Percentiles rank a stretch among this genome's conserved stretches.
phyloP scores from a whole-genome alignment of 2,797 vertebrate species.

The Furcifer pardalis region DNA sequence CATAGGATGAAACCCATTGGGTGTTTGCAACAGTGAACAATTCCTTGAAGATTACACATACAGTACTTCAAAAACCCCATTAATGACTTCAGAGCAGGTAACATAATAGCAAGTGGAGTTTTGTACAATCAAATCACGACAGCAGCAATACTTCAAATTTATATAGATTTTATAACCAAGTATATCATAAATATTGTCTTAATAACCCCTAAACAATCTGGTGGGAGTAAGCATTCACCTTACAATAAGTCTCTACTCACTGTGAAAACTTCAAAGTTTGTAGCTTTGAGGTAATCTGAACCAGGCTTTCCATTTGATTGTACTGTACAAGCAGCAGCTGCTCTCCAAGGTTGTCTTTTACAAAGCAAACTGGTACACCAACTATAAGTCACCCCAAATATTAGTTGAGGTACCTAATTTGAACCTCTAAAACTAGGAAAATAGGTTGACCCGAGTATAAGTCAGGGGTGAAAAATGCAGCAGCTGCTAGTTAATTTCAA shows the following conservation, averaged over 20 bases:
- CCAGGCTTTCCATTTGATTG: background rate
- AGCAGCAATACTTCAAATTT: background rate
- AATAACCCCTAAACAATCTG: background rate
- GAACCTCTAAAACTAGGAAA: too few species aligned
- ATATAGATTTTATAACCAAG: conserved; percentile 1
- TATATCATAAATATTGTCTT: background rate
- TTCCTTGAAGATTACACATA: too few species aligned
- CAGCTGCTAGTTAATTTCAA: too few species aligned
- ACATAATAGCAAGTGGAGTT: too few species aligned
- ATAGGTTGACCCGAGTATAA: too few species aligned
- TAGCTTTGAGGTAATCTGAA: background rate
- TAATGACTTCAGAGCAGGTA: too few species aligned
- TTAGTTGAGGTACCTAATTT: too few species aligned
- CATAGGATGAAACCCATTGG: background rate
- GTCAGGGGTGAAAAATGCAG: too few species aligned
- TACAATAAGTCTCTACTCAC: background rate
- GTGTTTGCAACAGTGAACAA: too few species aligned
- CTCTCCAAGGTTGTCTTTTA: background rate
- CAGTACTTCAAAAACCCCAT: too few species aligned
- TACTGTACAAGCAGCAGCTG: background rate
- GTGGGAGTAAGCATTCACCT: background rate
- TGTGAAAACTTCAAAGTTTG: background rate
- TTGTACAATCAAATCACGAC: background rate
- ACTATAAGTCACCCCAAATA: too few species aligned
- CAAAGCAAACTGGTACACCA: background rate